These are phyloP conservation scores for Phaenicophaeus curvirostris DNA, from an alignment of 2,797 vertebrate genomes.

Conservation along the genomic window DNA sequence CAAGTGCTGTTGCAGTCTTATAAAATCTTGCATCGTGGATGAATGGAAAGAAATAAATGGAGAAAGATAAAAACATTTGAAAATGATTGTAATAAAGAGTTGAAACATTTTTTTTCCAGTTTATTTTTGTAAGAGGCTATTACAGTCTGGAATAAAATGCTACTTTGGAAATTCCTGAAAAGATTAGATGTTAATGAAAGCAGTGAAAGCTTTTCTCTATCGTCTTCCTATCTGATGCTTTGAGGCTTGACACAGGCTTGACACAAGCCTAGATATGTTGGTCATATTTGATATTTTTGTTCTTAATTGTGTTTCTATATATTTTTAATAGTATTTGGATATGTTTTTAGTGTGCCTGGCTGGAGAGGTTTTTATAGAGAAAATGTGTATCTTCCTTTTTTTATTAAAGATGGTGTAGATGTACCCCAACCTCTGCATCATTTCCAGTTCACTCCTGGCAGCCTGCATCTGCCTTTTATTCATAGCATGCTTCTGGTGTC, in stretches of 20 bases:
- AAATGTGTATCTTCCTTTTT: neutral
- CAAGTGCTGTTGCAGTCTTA: neutral
- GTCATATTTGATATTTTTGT: neutral
- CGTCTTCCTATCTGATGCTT: neutral
- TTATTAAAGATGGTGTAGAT: neutral
- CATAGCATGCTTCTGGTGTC: constrained; percentile 10
- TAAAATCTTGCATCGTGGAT: accelerated
- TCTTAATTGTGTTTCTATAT: neutral
- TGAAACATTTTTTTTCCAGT: neutral
- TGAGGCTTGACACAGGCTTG: neutral
- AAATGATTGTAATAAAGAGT: neutral
- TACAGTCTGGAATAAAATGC: neutral
- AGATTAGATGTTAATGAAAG: neutral
- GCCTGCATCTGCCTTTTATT: constrained; percentile 35
- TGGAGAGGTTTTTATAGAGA: neutral
- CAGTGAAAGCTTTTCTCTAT: neutral
- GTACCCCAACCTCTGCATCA: neutral
- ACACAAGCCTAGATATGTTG: neutral
- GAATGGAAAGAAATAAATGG: neutral
- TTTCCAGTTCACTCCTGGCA: neutral
- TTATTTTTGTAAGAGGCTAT: neutral
- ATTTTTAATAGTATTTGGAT: neutral
- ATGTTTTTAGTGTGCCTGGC: neutral
- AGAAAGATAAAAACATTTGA: neutral
- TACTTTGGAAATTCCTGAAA: neutral